A percentile compares a stretch with the other conserved stretches of the same genome.
Conservation (phyloP, 2,888 invertebrate species). For the Phalera bucephala region DNA sequence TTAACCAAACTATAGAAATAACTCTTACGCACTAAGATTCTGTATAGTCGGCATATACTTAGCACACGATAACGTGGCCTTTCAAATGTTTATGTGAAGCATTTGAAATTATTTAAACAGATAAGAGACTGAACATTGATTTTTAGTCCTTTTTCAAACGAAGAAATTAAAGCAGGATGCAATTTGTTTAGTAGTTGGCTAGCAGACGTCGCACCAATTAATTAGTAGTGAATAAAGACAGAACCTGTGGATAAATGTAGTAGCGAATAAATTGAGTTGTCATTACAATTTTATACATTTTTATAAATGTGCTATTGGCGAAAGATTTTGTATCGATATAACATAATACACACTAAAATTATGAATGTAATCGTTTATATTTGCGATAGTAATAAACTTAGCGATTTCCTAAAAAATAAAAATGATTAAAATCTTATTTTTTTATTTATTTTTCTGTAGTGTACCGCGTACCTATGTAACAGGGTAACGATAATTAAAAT, state of each 20-base stretch:
- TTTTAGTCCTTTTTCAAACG: constrained; percentile 31
- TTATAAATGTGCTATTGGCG: constrained; percentile 67
- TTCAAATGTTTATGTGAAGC: constrained; percentile 26
- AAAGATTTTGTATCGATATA: constrained; percentile 69
- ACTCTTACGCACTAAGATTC: constrained; percentile 19
- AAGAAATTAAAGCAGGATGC: constrained; percentile 25
- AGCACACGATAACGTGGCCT: constrained; percentile 34
- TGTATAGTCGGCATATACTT: constrained; percentile 30
- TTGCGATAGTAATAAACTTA: constrained; percentile 64
- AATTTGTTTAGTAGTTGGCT: constrained; percentile 26
- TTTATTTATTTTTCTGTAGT: too few species aligned
- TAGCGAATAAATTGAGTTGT: constrained; percentile 50
- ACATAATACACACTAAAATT: constrained; percentile 58
- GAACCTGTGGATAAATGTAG: too few species aligned
- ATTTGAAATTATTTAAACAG: constrained; percentile 29
- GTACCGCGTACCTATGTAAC: too few species aligned
- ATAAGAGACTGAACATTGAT: constrained; percentile 41
- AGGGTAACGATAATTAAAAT: too few species aligned
- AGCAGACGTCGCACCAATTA: too few species aligned
- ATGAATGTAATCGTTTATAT: constrained; percentile 72
- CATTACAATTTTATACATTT: constrained; percentile 73
- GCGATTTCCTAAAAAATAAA: constrained; percentile 68
- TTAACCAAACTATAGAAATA: not conserved
- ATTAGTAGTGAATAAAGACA: too few species aligned
- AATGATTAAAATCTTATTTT: too few species aligned